phyloP scores from a whole-genome alignment of 2,797 vertebrate genomes.

The Pangasius mekongensis region DNA sequence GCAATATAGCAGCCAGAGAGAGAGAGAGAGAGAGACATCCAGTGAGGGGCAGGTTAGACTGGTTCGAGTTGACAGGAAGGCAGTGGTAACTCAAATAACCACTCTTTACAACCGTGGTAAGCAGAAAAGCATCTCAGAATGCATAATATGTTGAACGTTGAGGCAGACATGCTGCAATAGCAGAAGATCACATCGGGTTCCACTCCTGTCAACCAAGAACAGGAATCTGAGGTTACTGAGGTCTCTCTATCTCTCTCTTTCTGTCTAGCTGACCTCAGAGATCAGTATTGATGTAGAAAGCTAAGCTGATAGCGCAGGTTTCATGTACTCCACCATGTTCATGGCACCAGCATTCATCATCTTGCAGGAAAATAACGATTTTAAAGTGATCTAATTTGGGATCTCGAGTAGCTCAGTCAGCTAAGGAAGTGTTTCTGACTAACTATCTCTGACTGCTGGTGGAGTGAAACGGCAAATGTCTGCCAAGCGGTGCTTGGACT shows the following conservation, averaged over 20 bases:
- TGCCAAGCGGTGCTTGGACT: not conserved
- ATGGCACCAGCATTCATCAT: not conserved
- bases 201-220: no score
- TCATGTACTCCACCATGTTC: not conserved
- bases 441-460: not conserved
- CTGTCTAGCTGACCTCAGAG: not conserved
- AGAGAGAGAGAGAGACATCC: not conserved
- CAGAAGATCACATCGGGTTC: not conserved
- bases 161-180: not conserved
- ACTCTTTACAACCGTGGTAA: not conserved
- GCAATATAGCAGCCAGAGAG: not conserved
- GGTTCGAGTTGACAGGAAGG: not conserved
- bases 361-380: slow-evolving; percentile 1
- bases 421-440: not conserved
- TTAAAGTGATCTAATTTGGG: not conserved
- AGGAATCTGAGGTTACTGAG: not conserved
- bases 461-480: not conserved
- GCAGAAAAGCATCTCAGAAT: not conserved
- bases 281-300: slow-evolving; percentile 10
- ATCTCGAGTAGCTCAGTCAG: not conserved
- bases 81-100: not conserved
- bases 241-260: not conserved
- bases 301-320: not conserved
- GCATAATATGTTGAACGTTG: not conserved
- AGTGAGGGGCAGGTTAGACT: not conserved